Percentiles rank a stretch among this genome's conserved stretches.
Conservation (phyloP, 2,888 invertebrate genomes). For the Stictocephala bisonia region DNA sequence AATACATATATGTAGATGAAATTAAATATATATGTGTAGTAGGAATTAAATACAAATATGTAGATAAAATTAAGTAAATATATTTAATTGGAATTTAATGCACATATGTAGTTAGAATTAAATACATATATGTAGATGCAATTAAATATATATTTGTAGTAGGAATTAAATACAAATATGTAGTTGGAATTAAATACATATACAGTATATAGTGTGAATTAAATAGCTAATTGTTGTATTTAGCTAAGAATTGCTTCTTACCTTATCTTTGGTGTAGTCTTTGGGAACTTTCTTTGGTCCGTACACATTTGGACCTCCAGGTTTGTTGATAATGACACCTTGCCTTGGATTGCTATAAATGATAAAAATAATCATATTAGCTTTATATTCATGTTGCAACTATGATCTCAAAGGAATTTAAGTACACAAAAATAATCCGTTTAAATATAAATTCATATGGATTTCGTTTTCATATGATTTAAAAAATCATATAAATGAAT, state of each 20-base stretch:
- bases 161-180: neutral
- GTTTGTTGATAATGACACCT: conserved; percentile 70
- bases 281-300: conserved; percentile 65
- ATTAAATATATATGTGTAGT: neutral
- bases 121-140: too few relatives aligned
- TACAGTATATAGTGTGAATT: too few relatives aligned
- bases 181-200: neutral
- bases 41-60: neutral
- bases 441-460: too few relatives aligned
- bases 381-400: too few relatives aligned
- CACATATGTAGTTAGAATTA: neutral
- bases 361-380: neutral
- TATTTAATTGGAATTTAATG: neutral
- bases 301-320: conserved; percentile 70
- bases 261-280: conserved; percentile 68
- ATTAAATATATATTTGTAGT: neutral
- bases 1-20: too few relatives aligned
- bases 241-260: conserved; percentile 59
- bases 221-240: too few relatives aligned
- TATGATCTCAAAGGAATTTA: too few relatives aligned
- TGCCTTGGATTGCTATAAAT: conserved; percentile 67
- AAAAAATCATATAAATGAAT: too few relatives aligned
- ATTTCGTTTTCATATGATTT: too few relatives aligned
- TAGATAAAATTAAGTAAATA: neutral
- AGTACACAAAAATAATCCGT: too few relatives aligned